Evolutionary conservation across 1,140 invertebrate genomes (phyloP), one percentile per base, ranked within the genome.

Genomic region (Oreohelix idahoensis): DNA sequence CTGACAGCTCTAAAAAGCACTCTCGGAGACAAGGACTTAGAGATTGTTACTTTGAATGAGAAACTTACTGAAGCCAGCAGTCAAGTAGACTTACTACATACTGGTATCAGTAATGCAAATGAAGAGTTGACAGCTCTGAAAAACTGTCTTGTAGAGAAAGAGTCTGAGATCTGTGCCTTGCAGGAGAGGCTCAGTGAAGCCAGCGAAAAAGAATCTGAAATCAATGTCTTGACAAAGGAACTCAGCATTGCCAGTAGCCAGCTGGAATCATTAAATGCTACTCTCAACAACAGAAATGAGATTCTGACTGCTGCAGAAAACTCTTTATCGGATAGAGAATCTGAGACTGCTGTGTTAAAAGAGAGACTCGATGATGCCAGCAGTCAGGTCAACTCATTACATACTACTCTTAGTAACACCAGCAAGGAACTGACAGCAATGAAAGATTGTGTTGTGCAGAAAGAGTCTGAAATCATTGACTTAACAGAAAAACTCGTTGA

Each of bases 51-150:
- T 23, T 73, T 73, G 71, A 29, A 38, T 42, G 71, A 39, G 20
- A 39, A 23, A 20, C 36, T 73, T 11, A 5, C 23, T 8, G 63
- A 66, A 66, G 32, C 10, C 17, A 73, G 32, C 2, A 35, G 10
- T 17, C 70, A 73, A 35, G 70, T 73, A 20, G 35, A 20, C 10
- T 11, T 2, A 13, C 15, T 73, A 73, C 17, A 73, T 36, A 15
- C 15, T 35, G 70, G 5, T 73, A 15, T 36, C 26, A 2, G 26
- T 35, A 73, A 73, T 49, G 45, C 45, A 49, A 49, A 49, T 49
- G 45, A 49, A 79, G 83, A 84, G n/a, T 5, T 79, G 15, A 49
- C 83, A n/a, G 51, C 70, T 38, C 35, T 39, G n/a, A 51, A 81
- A 42, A 69, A 35, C 17, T 32, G 17, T 23, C 1, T 32, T n/a